These are phyloP conservation scores for Sycophila texana DNA, from an alignment of 2,888 invertebrate species.

Conservation along the genomic window DNA sequence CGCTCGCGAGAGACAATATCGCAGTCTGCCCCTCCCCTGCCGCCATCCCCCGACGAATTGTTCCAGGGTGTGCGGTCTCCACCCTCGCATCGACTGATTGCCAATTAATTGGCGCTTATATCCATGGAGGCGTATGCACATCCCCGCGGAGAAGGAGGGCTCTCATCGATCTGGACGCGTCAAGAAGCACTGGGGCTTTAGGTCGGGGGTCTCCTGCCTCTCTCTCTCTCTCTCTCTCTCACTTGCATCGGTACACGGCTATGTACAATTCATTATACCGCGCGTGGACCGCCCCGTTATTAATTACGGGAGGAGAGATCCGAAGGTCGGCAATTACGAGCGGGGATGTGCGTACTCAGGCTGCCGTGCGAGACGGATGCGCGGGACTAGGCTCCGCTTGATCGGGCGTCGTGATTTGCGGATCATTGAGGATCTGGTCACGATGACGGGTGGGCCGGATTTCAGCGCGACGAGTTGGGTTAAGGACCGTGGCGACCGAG, in stretches of 20 bases:
- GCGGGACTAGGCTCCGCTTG: background rate
- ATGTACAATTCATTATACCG: slow-evolving; percentile 42
- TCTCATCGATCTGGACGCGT: slow-evolving; percentile 24
- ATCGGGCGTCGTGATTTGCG: background rate
- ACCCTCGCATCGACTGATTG: slow-evolving; percentile 41
- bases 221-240: too few relatives aligned
- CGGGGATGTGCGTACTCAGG: background rate
- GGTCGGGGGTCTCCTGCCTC: too few relatives aligned
- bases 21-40: background rate
- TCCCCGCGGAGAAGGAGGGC: background rate
- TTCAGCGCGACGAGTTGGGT: too few relatives aligned
- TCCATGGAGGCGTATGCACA: background rate
- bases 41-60: background rate
- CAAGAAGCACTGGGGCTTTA: too few relatives aligned
- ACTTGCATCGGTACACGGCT: slow-evolving; percentile 17
- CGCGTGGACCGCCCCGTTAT: slow-evolving; percentile 20
- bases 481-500: too few relatives aligned
- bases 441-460: too few relatives aligned
- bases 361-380: background rate
- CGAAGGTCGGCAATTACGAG: slow-evolving; percentile 21
- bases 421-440: background rate
- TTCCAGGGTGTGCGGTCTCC: background rate
- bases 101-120: slow-evolving; percentile 42
- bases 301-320: slow-evolving; percentile 29
- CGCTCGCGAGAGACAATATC: background rate